Percentiles rank a stretch among this genome's conserved stretches.
phyloP scores from a whole-genome alignment of 2,113 vertebrate species.

The Brachyhypopomus occidentalis region DNA sequence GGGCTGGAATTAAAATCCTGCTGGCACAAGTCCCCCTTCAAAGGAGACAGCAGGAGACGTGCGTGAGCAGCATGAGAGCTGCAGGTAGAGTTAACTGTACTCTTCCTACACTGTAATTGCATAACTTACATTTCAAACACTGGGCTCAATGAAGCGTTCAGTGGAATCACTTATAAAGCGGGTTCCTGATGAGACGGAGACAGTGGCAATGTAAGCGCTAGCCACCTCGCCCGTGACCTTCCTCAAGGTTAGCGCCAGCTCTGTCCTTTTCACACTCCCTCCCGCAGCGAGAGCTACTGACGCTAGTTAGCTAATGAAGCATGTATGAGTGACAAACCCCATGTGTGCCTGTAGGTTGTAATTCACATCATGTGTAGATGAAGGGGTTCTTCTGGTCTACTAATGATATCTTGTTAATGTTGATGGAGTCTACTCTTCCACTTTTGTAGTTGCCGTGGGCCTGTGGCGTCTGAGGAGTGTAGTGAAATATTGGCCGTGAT shows the following conservation, averaged over 20 bases:
- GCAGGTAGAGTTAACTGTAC: conserved; percentile 27
- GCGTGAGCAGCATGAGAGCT: conserved; percentile 9
- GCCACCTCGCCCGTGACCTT: conserved; percentile 50
- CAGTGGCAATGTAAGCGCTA: conserved; percentile 21
- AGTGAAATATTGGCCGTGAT: conserved; percentile 23
- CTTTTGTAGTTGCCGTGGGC: conserved; percentile 26
- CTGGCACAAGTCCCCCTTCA: conserved; percentile 11
- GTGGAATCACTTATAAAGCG: conserved; percentile 52
- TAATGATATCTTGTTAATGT: conserved; percentile 55
- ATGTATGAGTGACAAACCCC: conserved; percentile 59
- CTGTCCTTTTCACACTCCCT: conserved; percentile 46
- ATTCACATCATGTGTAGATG: conserved; percentile 55
- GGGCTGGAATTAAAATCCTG: conserved; percentile 18
- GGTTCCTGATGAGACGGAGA: conserved; percentile 51
- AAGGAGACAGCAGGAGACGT: background rate
- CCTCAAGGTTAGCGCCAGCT: conserved; percentile 49
- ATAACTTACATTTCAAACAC: conserved; percentile 53
- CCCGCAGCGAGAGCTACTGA: conserved; percentile 23
- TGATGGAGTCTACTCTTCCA: conserved; percentile 32
- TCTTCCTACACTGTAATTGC: conserved; percentile 50
- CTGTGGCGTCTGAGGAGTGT: background rate
- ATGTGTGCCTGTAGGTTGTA: conserved; percentile 58
- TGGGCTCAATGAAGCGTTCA: conserved; percentile 52
- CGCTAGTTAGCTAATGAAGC: conserved; percentile 56
- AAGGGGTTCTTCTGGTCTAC: conserved; percentile 48